Evolutionary conservation across 2,113 vertebrate genomes (phyloP).

Genomic region (Actenoides lindsayi): DNA sequence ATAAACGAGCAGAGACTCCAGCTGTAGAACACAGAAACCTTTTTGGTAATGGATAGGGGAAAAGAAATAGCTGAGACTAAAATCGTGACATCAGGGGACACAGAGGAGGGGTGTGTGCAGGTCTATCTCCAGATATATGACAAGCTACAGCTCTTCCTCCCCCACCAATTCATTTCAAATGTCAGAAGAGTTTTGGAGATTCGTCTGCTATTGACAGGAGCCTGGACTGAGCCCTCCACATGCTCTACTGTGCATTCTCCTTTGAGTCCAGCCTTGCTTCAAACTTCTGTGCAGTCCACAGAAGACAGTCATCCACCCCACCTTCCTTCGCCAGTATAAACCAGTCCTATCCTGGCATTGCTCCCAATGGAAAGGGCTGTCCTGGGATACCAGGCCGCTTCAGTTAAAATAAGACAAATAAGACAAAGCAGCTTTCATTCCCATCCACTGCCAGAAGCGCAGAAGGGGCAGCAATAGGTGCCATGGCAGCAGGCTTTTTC

Average conservation of each 20-base stretch:
- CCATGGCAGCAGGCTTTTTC: neutral
- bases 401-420: neutral
- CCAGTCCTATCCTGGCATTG: neutral
- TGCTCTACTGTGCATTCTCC: neutral
- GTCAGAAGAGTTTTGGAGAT: constrained; percentile 11
- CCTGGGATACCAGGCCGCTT: neutral
- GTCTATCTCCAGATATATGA: neutral
- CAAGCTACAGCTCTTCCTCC: neutral
- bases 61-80: neutral
- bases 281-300: neutral
- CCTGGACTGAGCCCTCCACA: neutral
- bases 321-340: neutral
- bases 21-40: neutral
- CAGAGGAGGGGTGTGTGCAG: neutral
- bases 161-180: constrained; percentile 22
- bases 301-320: neutral
- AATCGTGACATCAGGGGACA: neutral
- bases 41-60: neutral
- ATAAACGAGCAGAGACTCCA: neutral
- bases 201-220: constrained; percentile 7
- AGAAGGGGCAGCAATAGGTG: neutral
- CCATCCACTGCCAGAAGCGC: neutral
- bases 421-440: neutral
- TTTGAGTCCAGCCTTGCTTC: neutral
- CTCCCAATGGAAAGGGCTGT: neutral